Evolutionary conservation across 35 echinoderm and acorn worm species (phyloP), one percentile per base, ranked within the genome.

Genomic region (Diadema setosum): DNA sequence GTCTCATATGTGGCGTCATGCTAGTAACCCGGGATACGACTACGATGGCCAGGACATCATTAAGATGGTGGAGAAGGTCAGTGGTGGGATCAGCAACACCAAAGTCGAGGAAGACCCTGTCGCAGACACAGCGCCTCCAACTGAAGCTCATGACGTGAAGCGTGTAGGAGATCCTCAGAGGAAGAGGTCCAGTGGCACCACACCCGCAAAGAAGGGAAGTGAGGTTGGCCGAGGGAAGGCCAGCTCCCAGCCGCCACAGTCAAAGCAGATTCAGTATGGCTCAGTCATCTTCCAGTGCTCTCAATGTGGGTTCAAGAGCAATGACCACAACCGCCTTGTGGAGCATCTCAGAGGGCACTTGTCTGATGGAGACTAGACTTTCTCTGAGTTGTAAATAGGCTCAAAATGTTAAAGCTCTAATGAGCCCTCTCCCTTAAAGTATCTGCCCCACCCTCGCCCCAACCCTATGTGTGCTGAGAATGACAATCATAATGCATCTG

Each of bases 1-100:
- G 58, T 94, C 96, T 14, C 96, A 99, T 64, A 99, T 99, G 96
- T 99, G 96, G 96, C 85, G 86, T 23, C 96, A 99, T 46, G 90
- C 96, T 15, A 91, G 90, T 61, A 89, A 99, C 40, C 96, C 96
- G 26, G 73, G 86, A 26, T 99, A 92, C 78, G 88, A 92, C 34
- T 99, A 99, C 42, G 87, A 99, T 48, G 73, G 37, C 39, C 40
- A 90, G 12, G 87, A 94, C 42, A 82, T 84, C 42, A 85, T 85
- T 34, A 90, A 76, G 27, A 81, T 84, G 58, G 87, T 85, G 26
- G 21, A 61, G 26, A 91, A 61, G 26, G 40, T 46, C 24, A 31
- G 29, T 25, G 34, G 34, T 8, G 15, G 39, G 30, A 40, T 41
- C 60, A 32, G 3, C 16, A 57, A 29, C 29, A 42, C 18, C 23